Evolutionary conservation across 2,888 invertebrate species (phyloP).

Genomic region (Idaea dimidiata): DNA sequence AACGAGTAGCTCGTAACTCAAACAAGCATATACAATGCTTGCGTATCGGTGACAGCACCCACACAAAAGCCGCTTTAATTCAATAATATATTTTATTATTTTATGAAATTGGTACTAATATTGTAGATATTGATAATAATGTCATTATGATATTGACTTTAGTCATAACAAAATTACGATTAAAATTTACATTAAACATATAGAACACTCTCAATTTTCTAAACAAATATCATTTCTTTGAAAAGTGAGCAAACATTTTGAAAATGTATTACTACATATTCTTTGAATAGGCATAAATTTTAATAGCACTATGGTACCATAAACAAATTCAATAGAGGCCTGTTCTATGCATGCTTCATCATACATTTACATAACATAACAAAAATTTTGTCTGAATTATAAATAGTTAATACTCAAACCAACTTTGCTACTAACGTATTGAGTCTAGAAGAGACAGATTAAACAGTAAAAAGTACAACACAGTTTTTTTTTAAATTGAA

Average conservation of each 20-base stretch:
- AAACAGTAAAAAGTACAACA: not conserved
- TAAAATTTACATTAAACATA: not conserved
- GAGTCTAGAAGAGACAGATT: not conserved
- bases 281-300: not conserved
- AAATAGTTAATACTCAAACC: not conserved
- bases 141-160: not conserved
- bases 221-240: not conserved
- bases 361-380: not conserved
- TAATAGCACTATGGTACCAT: not conserved
- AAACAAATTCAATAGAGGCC: not conserved
- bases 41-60: too few relatives aligned
- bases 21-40: too few relatives aligned
- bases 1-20: too few relatives aligned
- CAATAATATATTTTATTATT: not conserved
- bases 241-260: not conserved
- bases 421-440: not conserved
- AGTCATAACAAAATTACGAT: not conserved
- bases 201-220: not conserved
- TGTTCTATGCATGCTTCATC: not conserved
- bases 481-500: not conserved
- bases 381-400: not conserved
- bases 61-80: not conserved
- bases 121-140: not conserved
- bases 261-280: not conserved
- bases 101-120: too few relatives aligned